Percentiles rank a stretch among this genome's conserved stretches.
Conservation (phyloP, 1,140 invertebrate genomes). For the Drosophila ananassae region DNA sequence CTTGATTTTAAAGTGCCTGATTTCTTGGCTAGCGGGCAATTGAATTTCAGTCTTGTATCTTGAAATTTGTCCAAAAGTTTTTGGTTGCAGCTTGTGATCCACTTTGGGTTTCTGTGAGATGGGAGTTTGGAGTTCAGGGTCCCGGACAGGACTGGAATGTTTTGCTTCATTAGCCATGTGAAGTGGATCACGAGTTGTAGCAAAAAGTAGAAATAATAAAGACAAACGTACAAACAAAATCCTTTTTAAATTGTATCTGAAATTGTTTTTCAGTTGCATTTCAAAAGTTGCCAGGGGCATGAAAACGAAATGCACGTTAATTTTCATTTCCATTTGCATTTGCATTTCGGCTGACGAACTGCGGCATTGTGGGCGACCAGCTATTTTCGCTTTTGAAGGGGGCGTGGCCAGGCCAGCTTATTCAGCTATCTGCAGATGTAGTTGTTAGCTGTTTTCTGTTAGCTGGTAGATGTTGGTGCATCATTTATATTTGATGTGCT, state of each 20-base stretch:
- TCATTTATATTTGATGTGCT: slow-evolving; percentile 63
- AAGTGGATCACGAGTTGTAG: slow-evolving; percentile 3
- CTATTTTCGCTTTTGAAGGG: neutral
- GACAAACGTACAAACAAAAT: slow-evolving; percentile 26
- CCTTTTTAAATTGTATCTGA: slow-evolving; percentile 42
- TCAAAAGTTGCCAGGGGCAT: slow-evolving; percentile 13
- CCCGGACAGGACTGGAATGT: slow-evolving; percentile 7
- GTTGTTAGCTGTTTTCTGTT: slow-evolving; percentile 3
- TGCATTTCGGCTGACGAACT: slow-evolving; percentile 48
- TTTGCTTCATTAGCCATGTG: slow-evolving; percentile 63
- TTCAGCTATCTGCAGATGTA: neutral
- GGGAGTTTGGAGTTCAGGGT: slow-evolving; percentile 22
- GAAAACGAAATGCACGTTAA: slow-evolving; percentile 44
- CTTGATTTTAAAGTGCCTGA: slow-evolving; percentile 41
- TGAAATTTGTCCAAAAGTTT: slow-evolving; percentile 17
- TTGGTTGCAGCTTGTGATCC: neutral
- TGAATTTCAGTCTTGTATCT: slow-evolving; percentile 43
- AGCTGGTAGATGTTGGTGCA: slow-evolving; percentile 26
- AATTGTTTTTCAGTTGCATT: slow-evolving; percentile 22
- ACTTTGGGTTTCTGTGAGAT: neutral
- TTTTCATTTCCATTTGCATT: slow-evolving; percentile 67
- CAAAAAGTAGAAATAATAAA: slow-evolving; percentile 30
- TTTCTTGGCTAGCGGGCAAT: slow-evolving; percentile 33
- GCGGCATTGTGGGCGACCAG: slow-evolving; percentile 19
- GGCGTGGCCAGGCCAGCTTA: slow-evolving; percentile 8